These are phyloP conservation scores for Excalfactoria chinensis DNA, from an alignment of 2,113 vertebrate species.

Conservation along the genomic window DNA sequence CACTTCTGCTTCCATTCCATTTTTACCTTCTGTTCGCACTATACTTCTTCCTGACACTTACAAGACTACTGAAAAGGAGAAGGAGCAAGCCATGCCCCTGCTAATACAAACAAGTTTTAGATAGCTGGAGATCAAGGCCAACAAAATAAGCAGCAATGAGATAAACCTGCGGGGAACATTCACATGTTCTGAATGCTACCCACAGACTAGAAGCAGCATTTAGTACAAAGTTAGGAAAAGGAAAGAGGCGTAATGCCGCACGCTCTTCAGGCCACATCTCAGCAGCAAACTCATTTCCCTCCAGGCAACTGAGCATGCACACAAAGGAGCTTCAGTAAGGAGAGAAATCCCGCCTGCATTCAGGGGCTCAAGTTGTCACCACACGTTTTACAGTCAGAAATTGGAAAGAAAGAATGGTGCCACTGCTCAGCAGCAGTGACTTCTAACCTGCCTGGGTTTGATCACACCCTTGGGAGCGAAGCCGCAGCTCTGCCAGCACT, in stretches of 20 bases:
- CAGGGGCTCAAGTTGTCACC: not conserved
- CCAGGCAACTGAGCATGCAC: rapidly evolving
- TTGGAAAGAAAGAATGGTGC: not conserved
- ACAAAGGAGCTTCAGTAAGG: not conserved
- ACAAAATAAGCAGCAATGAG: not conserved
- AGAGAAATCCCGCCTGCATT: not conserved
- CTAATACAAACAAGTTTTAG: not conserved
- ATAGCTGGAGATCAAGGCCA: not conserved
- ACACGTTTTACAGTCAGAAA: not conserved
- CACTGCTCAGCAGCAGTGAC: not conserved
- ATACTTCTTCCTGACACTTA: not conserved
- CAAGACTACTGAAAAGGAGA: not conserved
- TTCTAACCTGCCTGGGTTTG: not conserved
- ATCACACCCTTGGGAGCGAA: not conserved
- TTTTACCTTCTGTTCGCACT: not conserved
- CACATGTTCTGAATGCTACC: not conserved
- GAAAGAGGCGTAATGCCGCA: not conserved
- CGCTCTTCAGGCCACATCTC: not conserved
- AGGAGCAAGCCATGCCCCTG: not conserved
- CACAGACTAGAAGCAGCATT: not conserved
- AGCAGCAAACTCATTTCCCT: not conserved
- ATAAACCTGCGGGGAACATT: not conserved
- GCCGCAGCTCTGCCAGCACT: not conserved
- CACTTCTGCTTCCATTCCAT: not conserved
- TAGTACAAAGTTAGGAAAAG: not conserved